Evolutionary conservation across 2,797 vertebrate species (phyloP), one percentile per base, ranked within the genome.

Genomic region (Centroberyx gerrardi): DNA sequence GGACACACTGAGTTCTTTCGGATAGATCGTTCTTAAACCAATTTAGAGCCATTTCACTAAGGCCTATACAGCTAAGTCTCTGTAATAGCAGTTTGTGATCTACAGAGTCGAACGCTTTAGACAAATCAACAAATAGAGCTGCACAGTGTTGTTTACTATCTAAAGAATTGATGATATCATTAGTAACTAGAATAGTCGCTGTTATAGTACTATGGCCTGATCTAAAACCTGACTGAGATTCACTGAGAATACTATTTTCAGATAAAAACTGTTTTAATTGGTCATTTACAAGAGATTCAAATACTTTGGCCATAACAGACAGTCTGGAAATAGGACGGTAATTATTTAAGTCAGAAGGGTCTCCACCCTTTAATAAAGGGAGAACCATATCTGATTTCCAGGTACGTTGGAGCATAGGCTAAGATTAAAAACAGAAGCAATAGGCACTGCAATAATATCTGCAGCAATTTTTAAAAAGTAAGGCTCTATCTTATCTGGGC

Each of bases 321-420:
- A 54, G 28, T 28, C 28, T 54, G 28, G 53, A 54, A 12, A 54
- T 54, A 17, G 53, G 28, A 10, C 53, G 13, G 9, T 54, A 54
- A 28, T 54, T 54, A 5, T 33, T 5, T 5, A 33, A 5, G 28
- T 28, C 22, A 29, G 53, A 28, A 5, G 27, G 53, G 28, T 29
- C 53, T 28, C 53, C 27, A 13, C 28, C 53, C 27, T 54, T 54
- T 54, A 54, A 54, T 13, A 54, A 28, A 54, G 53, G 53, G 40
- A 42, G 40, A 42, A 42, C 40, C 27, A 28, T 28, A 29, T 12
- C 53, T 29, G 27, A 54, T 29, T 54, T 54, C 53, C 53, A 29
- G 27, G 28, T 13, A 4, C 28, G 28, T 29, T 29, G 14, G 53
- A 54, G 3, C 13, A 54, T 13, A 28, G 13, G 13, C 40, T 54